These are phyloP conservation scores for Caenorhabditis becei DNA, from an alignment of 2,888 invertebrate species.

Conservation along the genomic window DNA sequence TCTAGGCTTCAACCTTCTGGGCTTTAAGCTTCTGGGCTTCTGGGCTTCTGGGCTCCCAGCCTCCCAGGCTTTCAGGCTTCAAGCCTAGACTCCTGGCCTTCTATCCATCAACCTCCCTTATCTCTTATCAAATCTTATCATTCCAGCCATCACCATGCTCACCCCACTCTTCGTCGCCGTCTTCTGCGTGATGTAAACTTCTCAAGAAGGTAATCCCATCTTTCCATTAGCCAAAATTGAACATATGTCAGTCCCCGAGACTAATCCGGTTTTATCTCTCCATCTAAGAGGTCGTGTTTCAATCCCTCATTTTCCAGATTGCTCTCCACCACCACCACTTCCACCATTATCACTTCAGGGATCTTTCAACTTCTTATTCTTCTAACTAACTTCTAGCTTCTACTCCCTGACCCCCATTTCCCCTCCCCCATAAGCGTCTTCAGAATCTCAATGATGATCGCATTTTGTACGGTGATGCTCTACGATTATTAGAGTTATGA, in stretches of 20 bases:
- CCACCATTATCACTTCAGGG: conserved; percentile 49
- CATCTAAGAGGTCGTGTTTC: conserved; percentile 36
- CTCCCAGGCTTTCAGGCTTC: too few species aligned
- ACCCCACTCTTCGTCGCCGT: conserved; percentile 41
- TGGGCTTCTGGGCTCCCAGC: too few species aligned
- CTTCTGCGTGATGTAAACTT: conserved; percentile 39
- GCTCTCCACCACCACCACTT: conserved; percentile 11
- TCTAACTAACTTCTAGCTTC: conserved; percentile 8
- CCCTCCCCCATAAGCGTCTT: conserved; percentile 34
- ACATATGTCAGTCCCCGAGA: conserved; percentile 32
- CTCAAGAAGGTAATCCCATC: conserved; percentile 27
- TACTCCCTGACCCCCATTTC: background rate
- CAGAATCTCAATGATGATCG: conserved; percentile 58
- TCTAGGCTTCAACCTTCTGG: too few species aligned
- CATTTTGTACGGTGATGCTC: conserved; percentile 61
- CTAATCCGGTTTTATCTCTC: conserved; percentile 41
- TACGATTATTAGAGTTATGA: conserved; percentile 54
- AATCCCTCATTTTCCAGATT: conserved; percentile 38
- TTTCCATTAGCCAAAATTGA: too few species aligned
- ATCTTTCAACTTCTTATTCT: conserved; percentile 33
- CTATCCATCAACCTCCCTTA: background rate
- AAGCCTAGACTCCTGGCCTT: too few species aligned
- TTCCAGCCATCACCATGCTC: conserved; percentile 45
- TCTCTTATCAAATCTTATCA: background rate
- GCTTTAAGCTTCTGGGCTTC: too few species aligned